A percentile compares a stretch with the other conserved stretches of the same genome.
Evolutionary conservation across 2,113 vertebrate genomes (phyloP).

Genomic region (Semicossyphus pulcher): DNA sequence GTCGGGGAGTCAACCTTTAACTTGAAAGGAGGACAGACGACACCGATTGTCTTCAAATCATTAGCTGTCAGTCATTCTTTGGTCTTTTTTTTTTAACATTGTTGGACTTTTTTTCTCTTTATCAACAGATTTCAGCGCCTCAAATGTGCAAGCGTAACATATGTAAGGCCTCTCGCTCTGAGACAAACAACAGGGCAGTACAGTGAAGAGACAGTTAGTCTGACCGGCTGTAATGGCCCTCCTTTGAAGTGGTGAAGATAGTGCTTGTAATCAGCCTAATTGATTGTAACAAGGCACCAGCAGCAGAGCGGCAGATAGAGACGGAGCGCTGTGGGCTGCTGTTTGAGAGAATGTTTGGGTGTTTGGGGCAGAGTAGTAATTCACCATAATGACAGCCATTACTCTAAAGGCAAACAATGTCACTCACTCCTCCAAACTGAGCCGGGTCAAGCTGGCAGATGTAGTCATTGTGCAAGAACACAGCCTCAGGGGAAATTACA

Average conservation of each 20-base stretch:
- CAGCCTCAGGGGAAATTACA: constrained; percentile 52
- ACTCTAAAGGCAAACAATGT: constrained; percentile 78
- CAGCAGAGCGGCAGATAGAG: constrained; percentile 62
- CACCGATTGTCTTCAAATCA: constrained; percentile 56
- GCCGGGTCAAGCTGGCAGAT: constrained; percentile 58
- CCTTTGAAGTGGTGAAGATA: constrained; percentile 80
- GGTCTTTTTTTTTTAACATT: too few species aligned
- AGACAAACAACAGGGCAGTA: constrained; percentile 67
- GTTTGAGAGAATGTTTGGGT: constrained; percentile 67
- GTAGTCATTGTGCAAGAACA: constrained; percentile 52
- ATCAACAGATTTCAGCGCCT: constrained; percentile 40
- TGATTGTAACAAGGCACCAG: constrained; percentile 82
- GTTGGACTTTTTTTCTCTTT: neutral
- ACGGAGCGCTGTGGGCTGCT: constrained; percentile 56
- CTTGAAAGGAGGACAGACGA: constrained; percentile 61
- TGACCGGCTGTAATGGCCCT: constrained; percentile 69
- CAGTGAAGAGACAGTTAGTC: constrained; percentile 74
- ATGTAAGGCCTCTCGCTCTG: neutral
- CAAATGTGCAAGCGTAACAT: constrained; percentile 3
- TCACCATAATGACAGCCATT: constrained; percentile 81
- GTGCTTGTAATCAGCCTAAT: constrained; percentile 83
- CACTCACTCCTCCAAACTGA: constrained; percentile 67
- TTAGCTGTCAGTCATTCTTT: constrained; percentile 56
- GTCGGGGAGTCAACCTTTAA: constrained; percentile 57
- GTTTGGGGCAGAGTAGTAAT: constrained; percentile 78